Base-by-base conservation (phyloP, 2,888 invertebrate species). In the Aspidiotus destructor region DNA sequence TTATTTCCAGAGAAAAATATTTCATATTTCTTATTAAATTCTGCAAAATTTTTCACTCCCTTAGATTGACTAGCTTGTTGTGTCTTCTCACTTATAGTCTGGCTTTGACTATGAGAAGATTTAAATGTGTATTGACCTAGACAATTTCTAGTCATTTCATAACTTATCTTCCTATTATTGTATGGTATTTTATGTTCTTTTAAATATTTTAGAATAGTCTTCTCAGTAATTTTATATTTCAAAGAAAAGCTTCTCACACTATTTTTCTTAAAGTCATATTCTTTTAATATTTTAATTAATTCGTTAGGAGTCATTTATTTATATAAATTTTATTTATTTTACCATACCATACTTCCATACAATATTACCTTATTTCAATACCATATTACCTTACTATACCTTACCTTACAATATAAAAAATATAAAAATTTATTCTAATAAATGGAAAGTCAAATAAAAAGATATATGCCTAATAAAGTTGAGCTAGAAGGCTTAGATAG, bases 331-430 rank as follows among this genome's bases (percentile, higher is more conserved):
- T 55, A 8, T 54, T 17, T 28, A 13, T 17, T 64, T 54, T 48
- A 11, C 54, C 15, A n/a, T 64, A 64, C 54, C 64, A 17, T 54
- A 64, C 48, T 62, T 11, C 40, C 64, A 55, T 64, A 54, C 64
- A 54, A n/a, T n/a, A n/a, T n/a, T n/a, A n/a, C n/a, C n/a, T n/a
- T n/a, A n/a, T n/a, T n/a, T n/a, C n/a, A n/a, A n/a, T n/a, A n/a
- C n/a, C n/a, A n/a, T n/a, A n/a, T 54, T 64, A 53, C 64, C 64
- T n/a, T n/a, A n/a, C n/a, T n/a, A n/a, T n/a, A n/a, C n/a, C n/a
- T 62, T 48, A 62, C 62, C 42, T 8, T 64, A 64, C 54, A 44
- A 44, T 54, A 64, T 64, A 13, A 54, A 42, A 44, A 64, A 54
- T 54, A 28, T n/a, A n/a, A n/a, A n/a, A n/a, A n/a, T n/a, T n/a